Evolutionary conservation across 2,113 vertebrate genomes (phyloP).

Genomic region (Suricata suricatta): DNA sequence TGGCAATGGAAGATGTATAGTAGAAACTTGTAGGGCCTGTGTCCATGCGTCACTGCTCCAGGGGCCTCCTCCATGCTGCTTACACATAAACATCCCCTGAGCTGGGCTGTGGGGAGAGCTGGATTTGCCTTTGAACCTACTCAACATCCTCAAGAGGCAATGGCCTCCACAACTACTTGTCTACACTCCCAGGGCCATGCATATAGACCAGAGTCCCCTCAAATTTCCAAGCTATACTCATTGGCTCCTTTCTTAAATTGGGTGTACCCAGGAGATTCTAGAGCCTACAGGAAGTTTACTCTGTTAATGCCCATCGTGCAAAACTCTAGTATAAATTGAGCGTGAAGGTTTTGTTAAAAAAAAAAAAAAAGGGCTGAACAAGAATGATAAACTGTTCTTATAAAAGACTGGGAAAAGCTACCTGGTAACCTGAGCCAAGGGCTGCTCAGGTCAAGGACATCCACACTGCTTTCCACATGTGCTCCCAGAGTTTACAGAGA

Average conservation of each 20-base stretch:
- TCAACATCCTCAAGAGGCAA: background rate
- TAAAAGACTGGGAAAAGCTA: background rate
- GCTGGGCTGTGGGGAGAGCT: background rate
- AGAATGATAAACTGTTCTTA: background rate
- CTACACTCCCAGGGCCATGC: background rate
- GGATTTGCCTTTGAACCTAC: background rate
- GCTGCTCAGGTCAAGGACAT: background rate
- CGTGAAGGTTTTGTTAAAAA: background rate
- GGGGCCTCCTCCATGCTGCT: background rate
- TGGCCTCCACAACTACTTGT: background rate
- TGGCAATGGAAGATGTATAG: background rate
- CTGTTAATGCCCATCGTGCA: background rate
- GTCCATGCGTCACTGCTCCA: background rate
- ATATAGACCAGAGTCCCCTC: background rate
- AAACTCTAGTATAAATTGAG: background rate
- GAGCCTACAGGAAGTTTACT: background rate
- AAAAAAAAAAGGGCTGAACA: background rate
- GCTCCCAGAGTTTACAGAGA: background rate
- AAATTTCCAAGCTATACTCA: background rate
- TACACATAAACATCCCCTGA: background rate
- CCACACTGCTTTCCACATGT: fast-evolving
- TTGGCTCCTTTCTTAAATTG: background rate
- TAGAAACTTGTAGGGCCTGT: background rate
- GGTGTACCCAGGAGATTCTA: background rate
- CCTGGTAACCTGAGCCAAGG: background rate